Percentiles rank a stretch among this genome's conserved stretches.
Conservation (phyloP, 2,113 vertebrate species). For the Equus quagga region DNA sequence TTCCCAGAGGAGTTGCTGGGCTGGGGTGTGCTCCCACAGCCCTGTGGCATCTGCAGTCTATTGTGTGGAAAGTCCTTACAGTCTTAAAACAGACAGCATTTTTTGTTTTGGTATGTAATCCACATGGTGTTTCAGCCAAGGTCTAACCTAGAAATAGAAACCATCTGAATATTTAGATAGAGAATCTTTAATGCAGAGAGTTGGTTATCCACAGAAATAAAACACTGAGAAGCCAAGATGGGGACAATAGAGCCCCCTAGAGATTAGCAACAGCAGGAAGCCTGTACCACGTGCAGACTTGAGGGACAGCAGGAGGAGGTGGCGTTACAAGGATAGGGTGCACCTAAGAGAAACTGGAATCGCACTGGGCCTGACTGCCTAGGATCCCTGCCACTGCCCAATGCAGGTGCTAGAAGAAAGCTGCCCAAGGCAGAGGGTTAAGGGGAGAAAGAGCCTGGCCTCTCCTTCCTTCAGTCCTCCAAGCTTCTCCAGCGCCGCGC, state of each 20-base stretch:
- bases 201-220: neutral
- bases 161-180: neutral
- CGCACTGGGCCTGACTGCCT: neutral
- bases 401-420: neutral
- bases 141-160: slow-evolving; percentile 5
- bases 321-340: neutral
- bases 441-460: neutral
- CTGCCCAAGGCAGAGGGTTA: neutral
- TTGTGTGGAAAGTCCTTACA: neutral
- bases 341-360: neutral
- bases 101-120: neutral
- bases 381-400: neutral
- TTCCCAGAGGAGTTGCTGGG: neutral
- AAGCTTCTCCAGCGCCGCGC: neutral
- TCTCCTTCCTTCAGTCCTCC: neutral
- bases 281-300: neutral
- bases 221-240: neutral
- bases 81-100: neutral
- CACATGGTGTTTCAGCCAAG: neutral
- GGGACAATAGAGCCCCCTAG: neutral
- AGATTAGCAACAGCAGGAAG: neutral
- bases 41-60: neutral
- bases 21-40: neutral
- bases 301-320: neutral
- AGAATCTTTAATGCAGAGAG: neutral